Evolutionary conservation across 92 coral and sea anemone genomes (phyloP).

Genomic region (Porites divaricata): DNA sequence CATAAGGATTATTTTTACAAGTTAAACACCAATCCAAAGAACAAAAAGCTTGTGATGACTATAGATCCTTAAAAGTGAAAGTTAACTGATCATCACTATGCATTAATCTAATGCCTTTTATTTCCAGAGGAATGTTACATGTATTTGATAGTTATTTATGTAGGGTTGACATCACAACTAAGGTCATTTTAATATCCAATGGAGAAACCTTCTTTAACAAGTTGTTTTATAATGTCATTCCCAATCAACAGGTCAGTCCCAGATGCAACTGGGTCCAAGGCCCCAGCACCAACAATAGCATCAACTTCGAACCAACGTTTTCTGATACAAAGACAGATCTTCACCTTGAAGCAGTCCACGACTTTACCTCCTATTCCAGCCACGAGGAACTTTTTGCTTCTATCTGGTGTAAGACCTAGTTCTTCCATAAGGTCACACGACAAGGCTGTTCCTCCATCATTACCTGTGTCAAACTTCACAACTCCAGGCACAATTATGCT

Average conservation of each 20-base stretch:
- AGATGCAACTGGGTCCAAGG: not conserved
- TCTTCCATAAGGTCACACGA: not conserved
- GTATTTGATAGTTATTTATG: too few species aligned
- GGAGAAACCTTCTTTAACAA: not conserved
- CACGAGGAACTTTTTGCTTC: not conserved
- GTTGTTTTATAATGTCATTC: not conserved
- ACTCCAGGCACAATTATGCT: not conserved
- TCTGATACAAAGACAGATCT: not conserved
- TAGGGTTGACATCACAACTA: too few species aligned
- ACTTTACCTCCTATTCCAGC: not conserved
- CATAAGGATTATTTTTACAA: too few species aligned
- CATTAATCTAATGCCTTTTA: too few species aligned
- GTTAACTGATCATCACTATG: too few species aligned
- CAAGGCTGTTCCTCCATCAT: not conserved
- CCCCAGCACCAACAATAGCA: not conserved
- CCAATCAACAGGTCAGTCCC: conserved; percentile 7
- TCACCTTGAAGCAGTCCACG: not conserved
- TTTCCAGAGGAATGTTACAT: too few species aligned
- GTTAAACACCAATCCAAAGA: too few species aligned
- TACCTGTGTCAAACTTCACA: conserved; percentile 7
- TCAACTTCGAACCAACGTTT: not conserved
- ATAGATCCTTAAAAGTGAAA: too few species aligned
- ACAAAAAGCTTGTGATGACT: too few species aligned
- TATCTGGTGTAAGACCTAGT: not conserved
- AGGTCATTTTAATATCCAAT: not conserved